These are phyloP conservation scores for Phenacoccus solenopsis DNA, from an alignment of 1,140 invertebrate genomes.

Conservation along the genomic window DNA sequence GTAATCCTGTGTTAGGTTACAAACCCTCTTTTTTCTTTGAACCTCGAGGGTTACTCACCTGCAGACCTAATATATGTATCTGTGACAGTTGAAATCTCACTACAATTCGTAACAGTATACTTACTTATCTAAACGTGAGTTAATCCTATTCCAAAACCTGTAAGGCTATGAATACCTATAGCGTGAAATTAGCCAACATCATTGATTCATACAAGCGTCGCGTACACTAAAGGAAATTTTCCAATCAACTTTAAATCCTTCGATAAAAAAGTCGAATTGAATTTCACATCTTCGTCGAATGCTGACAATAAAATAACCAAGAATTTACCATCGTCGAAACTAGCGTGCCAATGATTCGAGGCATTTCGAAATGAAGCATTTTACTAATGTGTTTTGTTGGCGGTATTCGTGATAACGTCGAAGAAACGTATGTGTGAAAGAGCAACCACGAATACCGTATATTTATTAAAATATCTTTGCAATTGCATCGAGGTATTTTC, in stretches of 20 bases:
- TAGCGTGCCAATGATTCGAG: neutral
- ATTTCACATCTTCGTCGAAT: neutral
- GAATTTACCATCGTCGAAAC: neutral
- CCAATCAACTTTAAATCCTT: neutral
- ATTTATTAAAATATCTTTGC: neutral
- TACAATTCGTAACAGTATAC: conserved; percentile 1
- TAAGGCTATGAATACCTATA: too few relatives aligned
- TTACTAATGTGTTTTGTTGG: conserved; percentile 2
- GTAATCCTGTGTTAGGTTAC: conserved; percentile 11
- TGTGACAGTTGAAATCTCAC: neutral
- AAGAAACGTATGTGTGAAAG: neutral
- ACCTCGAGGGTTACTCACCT: conserved; percentile 12
- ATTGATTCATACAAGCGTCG: neutral
- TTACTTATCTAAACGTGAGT: too few relatives aligned
- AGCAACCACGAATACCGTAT: neutral
- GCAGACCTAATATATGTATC: neutral
- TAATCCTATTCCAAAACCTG: too few relatives aligned
- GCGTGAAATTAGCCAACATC: neutral
- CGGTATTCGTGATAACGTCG: neutral
- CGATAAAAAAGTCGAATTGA: neutral
- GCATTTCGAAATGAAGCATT: conserved; percentile 1
- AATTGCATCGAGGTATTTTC: neutral
- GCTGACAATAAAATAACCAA: neutral
- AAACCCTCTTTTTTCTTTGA: conserved; percentile 5
- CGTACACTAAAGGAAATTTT: neutral